Percentiles rank a stretch among this genome's conserved stretches.
Conservation (phyloP, 2,113 vertebrate genomes). For the Silurus glanis region DNA sequence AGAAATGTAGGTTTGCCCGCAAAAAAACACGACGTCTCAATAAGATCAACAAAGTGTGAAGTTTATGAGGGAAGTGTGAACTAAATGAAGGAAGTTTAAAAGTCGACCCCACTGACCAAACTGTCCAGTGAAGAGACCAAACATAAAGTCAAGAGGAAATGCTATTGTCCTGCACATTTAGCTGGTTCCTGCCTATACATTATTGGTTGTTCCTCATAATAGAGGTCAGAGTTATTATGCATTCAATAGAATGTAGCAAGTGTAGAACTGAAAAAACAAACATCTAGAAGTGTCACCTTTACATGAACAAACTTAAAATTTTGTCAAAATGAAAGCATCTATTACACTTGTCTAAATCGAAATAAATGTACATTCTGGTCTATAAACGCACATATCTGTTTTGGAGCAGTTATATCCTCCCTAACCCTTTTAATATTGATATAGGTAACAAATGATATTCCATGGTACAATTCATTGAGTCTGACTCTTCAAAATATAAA, state of each 20-base stretch:
- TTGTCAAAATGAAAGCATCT: neutral
- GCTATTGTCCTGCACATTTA: constrained; percentile 12
- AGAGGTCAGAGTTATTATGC: neutral
- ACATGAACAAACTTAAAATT: neutral
- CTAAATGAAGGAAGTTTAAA: neutral
- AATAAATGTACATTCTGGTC: no score
- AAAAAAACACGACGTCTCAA: neutral
- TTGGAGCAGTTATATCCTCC: neutral
- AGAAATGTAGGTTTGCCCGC: neutral
- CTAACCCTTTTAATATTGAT: neutral
- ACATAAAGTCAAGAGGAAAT: constrained; percentile 40
- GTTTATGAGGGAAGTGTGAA: constrained; percentile 11
- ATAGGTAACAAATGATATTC: neutral
- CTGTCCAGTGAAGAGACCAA: neutral
- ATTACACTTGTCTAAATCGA: neutral
- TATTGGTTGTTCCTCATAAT: constrained; percentile 20
- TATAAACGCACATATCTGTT: neutral
- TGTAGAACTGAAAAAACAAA: neutral
- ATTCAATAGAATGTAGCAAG: neutral
- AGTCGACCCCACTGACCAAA: neutral
- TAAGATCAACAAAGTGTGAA: constrained; percentile 13
- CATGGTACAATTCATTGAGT: neutral
- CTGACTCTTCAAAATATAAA: neutral
- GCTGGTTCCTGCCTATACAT: constrained; percentile 20
- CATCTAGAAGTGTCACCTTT: neutral